Percentiles rank a stretch among this genome's conserved stretches.
phyloP scores from a whole-genome alignment of 1,140 invertebrate species.

The Drosophila kepulauana region DNA sequence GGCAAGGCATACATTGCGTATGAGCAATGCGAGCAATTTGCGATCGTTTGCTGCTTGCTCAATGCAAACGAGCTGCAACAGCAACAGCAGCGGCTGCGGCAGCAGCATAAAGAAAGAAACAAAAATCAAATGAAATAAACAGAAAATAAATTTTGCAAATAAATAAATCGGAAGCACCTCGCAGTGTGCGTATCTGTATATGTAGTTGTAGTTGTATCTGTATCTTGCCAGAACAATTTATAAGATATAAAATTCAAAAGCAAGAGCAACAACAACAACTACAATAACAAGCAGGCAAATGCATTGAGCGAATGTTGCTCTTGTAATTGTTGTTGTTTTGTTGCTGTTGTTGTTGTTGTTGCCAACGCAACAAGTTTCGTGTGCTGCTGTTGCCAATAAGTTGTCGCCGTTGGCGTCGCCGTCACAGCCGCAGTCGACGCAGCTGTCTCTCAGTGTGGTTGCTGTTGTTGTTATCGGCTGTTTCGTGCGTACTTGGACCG shows the following conservation, averaged over 20 bases:
- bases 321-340: conserved; percentile 10
- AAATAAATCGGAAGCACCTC: conserved; percentile 70
- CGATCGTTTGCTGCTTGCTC: conserved; percentile 31
- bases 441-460: conserved; percentile 49
- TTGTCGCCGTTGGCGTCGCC: conserved; percentile 49
- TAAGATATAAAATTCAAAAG: conserved; percentile 50
- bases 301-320: conserved; percentile 57
- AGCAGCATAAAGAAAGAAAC: conserved; percentile 6
- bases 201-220: conserved; percentile 21
- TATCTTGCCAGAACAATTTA: conserved; percentile 65
- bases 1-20: conserved; percentile 43
- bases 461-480: conserved; percentile 61
- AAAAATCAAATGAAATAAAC: conserved; percentile 18
- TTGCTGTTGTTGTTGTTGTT: conserved; percentile 21
- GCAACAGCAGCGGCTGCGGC: background rate
- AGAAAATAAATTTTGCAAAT: conserved; percentile 39
- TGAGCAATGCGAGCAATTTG: conserved; percentile 61
- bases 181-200: conserved; percentile 12
- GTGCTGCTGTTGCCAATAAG: conserved; percentile 64
- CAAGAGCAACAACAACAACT: conserved; percentile 31
- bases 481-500: conserved; percentile 79
- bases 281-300: conserved; percentile 42
- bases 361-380: conserved; percentile 37
- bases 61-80: conserved; percentile 48
- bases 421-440: conserved; percentile 44